phyloP scores from a whole-genome alignment of 64 coral and sea anemone genomes.

The Stichodactyla helianthus region DNA sequence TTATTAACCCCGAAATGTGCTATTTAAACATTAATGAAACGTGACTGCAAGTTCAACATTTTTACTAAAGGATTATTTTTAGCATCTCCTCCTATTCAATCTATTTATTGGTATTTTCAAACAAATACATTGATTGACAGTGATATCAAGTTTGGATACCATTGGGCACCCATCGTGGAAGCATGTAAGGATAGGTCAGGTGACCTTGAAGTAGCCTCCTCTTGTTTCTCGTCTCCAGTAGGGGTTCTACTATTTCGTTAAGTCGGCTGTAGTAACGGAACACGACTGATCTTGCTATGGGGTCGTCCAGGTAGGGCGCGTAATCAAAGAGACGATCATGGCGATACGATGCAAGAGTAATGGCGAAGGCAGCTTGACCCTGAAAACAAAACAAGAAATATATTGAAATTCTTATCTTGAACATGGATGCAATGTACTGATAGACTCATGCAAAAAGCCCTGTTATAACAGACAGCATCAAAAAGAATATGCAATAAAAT shows the following conservation, averaged over 20 bases:
- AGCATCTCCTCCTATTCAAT: too few species aligned
- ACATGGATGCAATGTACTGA: too few species aligned
- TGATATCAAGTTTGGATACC: conserved; percentile 35
- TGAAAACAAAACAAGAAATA: neutral
- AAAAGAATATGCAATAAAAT: too few species aligned
- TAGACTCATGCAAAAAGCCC: too few species aligned
- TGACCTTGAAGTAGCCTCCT: conserved; percentile 7
- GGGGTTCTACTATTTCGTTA: neutral
- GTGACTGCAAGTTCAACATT: too few species aligned
- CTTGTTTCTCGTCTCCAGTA: conserved; percentile 30
- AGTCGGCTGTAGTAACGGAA: conserved; percentile 9
- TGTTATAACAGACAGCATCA: too few species aligned
- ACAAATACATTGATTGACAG: too few species aligned
- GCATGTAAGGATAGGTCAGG: conserved; percentile 61
- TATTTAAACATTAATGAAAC: too few species aligned
- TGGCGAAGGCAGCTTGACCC: neutral
- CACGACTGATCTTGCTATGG: neutral
- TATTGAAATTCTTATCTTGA: too few species aligned
- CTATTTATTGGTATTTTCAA: too few species aligned
- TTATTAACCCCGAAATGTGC: too few species aligned
- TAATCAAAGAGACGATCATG: conserved; percentile 48
- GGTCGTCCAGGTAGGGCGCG: neutral
- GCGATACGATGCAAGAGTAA: neutral
- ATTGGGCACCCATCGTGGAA: conserved; percentile 42
- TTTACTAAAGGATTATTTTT: too few species aligned